Percentiles rank a stretch among this genome's conserved stretches.
Evolutionary conservation across 2,113 vertebrate species (phyloP).

Genomic region (Peromyscus leucopus): DNA sequence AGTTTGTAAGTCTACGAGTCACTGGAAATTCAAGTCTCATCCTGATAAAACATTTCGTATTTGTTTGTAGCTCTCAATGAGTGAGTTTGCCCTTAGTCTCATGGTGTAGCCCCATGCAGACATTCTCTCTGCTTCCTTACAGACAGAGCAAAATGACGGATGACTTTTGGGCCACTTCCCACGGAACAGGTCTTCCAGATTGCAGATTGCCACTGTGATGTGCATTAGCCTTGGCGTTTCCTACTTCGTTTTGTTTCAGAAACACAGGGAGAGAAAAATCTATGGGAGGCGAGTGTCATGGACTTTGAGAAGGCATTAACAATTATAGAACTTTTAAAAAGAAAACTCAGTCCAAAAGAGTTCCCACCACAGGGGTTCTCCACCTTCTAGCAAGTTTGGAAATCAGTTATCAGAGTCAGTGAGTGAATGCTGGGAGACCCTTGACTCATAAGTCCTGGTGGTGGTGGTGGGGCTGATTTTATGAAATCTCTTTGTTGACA

Average conservation of each 20-base stretch:
- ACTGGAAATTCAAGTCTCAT: not conserved
- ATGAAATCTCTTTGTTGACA: not conserved
- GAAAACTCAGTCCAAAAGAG: not conserved
- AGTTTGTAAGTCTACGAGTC: not conserved
- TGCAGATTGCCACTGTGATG: not conserved
- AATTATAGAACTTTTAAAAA: not conserved
- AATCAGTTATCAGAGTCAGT: not conserved
- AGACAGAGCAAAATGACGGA: not conserved
- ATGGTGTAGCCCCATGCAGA: fast-evolving
- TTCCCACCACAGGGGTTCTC: not conserved
- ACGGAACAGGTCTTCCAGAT: not conserved
- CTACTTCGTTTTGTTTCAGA: not conserved
- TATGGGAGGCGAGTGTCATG: not conserved
- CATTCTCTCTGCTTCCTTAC: not conserved
- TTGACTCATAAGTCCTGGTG: not conserved
- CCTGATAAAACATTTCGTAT: not conserved
- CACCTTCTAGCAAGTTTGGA: not conserved
- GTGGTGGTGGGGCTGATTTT: not conserved
- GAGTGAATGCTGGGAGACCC: not conserved
- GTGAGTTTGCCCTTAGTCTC: not conserved
- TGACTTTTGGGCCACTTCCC: not conserved
- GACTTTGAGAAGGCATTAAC: not conserved
- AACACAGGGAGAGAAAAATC: not conserved
- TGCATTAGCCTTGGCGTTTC: not conserved
- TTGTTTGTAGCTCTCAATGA: not conserved